A percentile compares a stretch with the other conserved stretches of the same genome.
These are phyloP conservation scores for Hoplostethus atlanticus DNA, from an alignment of 2,797 vertebrate species.

Conservation along the genomic window DNA sequence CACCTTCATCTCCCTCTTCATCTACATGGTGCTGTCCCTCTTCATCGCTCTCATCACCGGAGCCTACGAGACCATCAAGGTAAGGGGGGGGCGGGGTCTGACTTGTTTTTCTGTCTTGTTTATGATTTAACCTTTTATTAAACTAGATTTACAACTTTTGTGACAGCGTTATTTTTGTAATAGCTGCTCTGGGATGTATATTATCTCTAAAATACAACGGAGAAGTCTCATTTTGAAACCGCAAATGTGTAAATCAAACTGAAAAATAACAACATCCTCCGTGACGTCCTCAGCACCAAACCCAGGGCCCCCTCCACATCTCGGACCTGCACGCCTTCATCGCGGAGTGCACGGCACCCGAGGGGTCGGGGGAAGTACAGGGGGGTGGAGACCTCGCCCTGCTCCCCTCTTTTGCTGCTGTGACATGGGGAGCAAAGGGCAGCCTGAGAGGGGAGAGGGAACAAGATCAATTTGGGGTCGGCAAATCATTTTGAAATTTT, in stretches of 20 bases:
- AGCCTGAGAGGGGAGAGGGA: background rate
- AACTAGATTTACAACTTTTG: too few species aligned
- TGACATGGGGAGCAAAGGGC: slow-evolving; percentile 75
- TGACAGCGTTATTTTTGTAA: too few species aligned
- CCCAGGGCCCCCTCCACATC: slow-evolving; percentile 83
- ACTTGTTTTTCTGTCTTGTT: background rate
- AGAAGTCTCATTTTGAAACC: too few species aligned
- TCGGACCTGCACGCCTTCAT: slow-evolving; percentile 93
- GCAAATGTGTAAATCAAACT: too few species aligned
- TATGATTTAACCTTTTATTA: too few species aligned
- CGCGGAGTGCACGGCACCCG: slow-evolving; percentile 91
- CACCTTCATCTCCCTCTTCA: slow-evolving; percentile 97
- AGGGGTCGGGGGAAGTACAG: slow-evolving; percentile 92
- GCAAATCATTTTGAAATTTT: too few species aligned
- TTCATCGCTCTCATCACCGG: slow-evolving; percentile 98
- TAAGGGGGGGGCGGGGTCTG: slow-evolving; percentile 56
- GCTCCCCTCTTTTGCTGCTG: slow-evolving; percentile 94
- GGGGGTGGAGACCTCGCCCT: slow-evolving; percentile 86
- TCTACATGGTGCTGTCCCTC: slow-evolving; percentile 98
- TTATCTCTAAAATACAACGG: too few species aligned
- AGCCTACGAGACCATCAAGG: slow-evolving; percentile 96
- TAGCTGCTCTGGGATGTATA: too few species aligned
- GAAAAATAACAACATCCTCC: background rate
- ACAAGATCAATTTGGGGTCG: background rate
- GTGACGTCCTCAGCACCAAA: slow-evolving; percentile 86